Evolutionary conservation across 2,797 vertebrate species (phyloP).

Genomic region (Chrysocyon brachyurus): DNA sequence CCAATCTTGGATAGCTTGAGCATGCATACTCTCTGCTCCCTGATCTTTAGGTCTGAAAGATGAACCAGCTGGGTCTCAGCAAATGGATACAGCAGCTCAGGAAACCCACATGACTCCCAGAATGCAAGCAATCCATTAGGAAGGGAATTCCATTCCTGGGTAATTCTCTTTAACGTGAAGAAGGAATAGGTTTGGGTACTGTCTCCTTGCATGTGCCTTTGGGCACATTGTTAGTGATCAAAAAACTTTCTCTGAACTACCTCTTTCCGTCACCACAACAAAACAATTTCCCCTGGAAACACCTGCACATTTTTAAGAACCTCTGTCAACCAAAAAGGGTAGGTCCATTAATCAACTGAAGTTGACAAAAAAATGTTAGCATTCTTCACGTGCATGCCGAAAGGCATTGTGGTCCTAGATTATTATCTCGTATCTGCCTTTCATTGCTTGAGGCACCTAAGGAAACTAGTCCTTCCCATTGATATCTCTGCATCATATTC

Average conservation of each 20-base stretch:
- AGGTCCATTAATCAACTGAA: conserved; percentile 65
- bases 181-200: not conserved
- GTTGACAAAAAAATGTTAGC: conserved; percentile 62
- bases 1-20: not conserved
- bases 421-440: conserved; percentile 55
- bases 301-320: conserved; percentile 69
- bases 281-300: conserved; percentile 68
- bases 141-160: not conserved
- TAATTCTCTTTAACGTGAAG: not conserved
- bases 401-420: conserved; percentile 72
- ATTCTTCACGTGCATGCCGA: conserved; percentile 67
- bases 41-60: not conserved
- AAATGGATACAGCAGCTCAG: no score
- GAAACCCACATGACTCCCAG: not conserved
- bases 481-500: conserved; percentile 54
- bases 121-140: not conserved
- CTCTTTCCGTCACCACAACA: conserved; percentile 14
- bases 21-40: not conserved
- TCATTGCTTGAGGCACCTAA: conserved; percentile 65
- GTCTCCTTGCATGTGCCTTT: not conserved
- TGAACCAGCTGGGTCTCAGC: not conserved
- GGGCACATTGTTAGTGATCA: conserved; percentile 39
- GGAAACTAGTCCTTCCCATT: conserved; percentile 41
- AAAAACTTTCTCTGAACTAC: conserved; percentile 34
- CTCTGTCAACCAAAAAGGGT: conserved; percentile 66